A percentile compares a stretch with the other conserved stretches of the same genome.
phyloP scores from a whole-genome alignment of 1,140 invertebrate genomes.

The Brachionus calyciflorus region DNA sequence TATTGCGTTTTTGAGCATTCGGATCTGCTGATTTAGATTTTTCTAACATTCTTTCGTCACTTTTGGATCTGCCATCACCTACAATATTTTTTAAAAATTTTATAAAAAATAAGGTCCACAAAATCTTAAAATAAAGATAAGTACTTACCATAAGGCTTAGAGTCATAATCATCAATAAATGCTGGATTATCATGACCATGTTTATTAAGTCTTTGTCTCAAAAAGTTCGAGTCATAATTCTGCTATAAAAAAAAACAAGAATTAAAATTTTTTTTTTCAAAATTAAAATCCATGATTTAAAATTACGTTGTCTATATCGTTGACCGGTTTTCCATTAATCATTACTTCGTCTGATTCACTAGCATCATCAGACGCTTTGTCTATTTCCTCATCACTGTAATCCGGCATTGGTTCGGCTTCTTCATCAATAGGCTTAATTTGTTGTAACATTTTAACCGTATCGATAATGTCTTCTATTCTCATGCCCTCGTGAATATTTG shows the following conservation, averaged over 20 bases:
- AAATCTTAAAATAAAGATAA: too few relatives aligned
- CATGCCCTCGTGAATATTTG: conserved; percentile 53
- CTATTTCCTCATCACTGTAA: conserved; percentile 47
- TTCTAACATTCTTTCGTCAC: conserved; percentile 3
- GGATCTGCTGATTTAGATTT: not conserved
- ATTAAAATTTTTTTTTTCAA: not conserved
- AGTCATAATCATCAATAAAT: conserved; percentile 44
- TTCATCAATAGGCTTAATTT: conserved; percentile 49
- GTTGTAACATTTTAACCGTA: conserved; percentile 49
- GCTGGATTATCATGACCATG: conserved; percentile 46
- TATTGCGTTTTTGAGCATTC: conserved; percentile 32
- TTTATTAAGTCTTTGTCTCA: conserved; percentile 36
- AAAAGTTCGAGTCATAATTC: conserved; percentile 37
- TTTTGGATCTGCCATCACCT: not conserved
- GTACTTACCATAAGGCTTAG: conserved; percentile 28
- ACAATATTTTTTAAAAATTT: too few relatives aligned
- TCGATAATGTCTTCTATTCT: conserved; percentile 50
- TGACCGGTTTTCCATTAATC: conserved; percentile 31
- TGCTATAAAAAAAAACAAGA: conserved; percentile 14
- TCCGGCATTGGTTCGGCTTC: conserved; percentile 46
- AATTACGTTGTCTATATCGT: conserved; percentile 42
- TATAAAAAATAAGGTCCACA: too few relatives aligned
- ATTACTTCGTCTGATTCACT: conserved; percentile 44
- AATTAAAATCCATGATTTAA: not conserved
- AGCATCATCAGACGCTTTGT: conserved; percentile 37